These are phyloP conservation scores for Heliconius eleuchia DNA, from an alignment of 1,140 invertebrate genomes.

Conservation along the genomic window DNA sequence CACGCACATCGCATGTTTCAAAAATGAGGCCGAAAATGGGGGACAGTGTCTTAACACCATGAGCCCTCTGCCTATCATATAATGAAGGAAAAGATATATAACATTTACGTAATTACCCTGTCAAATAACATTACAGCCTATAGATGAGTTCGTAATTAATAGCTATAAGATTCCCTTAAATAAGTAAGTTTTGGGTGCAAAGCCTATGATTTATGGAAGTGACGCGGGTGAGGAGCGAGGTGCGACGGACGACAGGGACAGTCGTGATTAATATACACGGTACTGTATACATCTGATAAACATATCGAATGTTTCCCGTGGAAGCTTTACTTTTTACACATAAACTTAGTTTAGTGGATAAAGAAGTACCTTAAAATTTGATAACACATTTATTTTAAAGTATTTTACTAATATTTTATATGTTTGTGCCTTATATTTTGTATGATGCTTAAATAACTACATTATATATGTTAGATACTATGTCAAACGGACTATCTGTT, in stretches of 20 bases:
- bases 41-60: too few species aligned
- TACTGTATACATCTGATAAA: neutral
- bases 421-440: too few species aligned
- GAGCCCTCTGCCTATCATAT: too few species aligned
- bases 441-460: too few species aligned
- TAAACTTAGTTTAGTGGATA: too few species aligned
- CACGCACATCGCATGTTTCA: too few species aligned
- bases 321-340: neutral
- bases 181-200: neutral
- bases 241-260: neutral
- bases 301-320: neutral
- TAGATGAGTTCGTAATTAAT: neutral
- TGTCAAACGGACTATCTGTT: too few species aligned
- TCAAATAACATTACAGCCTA: neutral
- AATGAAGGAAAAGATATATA: neutral
- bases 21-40: too few species aligned
- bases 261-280: neutral
- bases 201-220: neutral
- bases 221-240: neutral
- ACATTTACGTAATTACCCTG: neutral
- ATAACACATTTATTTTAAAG: neutral
- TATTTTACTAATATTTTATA: neutral
- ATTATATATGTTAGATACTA: too few species aligned
- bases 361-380: neutral
- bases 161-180: neutral